Percentiles rank a stretch among this genome's conserved stretches.
These are phyloP conservation scores for Drosophila santomea DNA, from an alignment of 1,140 invertebrate species.

Conservation along the genomic window DNA sequence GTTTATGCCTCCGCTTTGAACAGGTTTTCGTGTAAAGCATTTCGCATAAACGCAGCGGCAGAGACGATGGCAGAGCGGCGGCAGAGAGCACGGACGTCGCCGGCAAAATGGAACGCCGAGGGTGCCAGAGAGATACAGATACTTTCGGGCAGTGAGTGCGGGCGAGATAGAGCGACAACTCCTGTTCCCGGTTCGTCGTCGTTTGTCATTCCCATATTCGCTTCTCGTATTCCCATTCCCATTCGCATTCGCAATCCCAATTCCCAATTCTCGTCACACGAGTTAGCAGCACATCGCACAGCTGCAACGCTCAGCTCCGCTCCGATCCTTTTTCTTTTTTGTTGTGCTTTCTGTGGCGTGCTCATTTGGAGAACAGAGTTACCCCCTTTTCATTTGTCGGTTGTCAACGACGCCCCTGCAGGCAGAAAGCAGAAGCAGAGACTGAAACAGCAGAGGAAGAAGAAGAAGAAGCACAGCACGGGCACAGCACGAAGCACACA, in stretches of 20 bases:
- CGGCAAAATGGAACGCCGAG: conserved; percentile 44
- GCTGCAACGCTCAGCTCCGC: conserved; percentile 20
- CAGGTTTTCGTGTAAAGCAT: background rate
- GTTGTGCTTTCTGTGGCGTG: conserved; percentile 10
- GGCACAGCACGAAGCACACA: conserved; percentile 7
- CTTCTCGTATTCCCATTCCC: background rate
- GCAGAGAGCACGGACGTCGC: conserved; percentile 59
- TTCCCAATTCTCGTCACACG: conserved; percentile 17
- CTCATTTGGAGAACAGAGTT: conserved; percentile 12
- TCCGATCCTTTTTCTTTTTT: conserved; percentile 22
- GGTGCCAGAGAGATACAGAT: conserved; percentile 57
- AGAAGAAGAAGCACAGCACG: conserved; percentile 2
- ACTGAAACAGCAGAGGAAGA: conserved; percentile 6
- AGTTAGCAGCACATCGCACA: conserved; percentile 32
- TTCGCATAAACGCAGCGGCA: conserved; percentile 13
- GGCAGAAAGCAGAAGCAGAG: conserved; percentile 22
- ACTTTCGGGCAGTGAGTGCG: conserved; percentile 24
- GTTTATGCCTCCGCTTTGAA: background rate
- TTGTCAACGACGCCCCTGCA: conserved; percentile 53
- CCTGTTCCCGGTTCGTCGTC: conserved; percentile 19
- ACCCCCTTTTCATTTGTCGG: conserved; percentile 15
- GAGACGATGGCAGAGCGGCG: conserved; percentile 48
- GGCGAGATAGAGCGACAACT: conserved; percentile 32
- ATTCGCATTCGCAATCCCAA: background rate
- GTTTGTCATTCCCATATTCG: conserved; percentile 9